Conservation (phyloP, 2,113 vertebrate species). For the Panthera tigris region DNA sequence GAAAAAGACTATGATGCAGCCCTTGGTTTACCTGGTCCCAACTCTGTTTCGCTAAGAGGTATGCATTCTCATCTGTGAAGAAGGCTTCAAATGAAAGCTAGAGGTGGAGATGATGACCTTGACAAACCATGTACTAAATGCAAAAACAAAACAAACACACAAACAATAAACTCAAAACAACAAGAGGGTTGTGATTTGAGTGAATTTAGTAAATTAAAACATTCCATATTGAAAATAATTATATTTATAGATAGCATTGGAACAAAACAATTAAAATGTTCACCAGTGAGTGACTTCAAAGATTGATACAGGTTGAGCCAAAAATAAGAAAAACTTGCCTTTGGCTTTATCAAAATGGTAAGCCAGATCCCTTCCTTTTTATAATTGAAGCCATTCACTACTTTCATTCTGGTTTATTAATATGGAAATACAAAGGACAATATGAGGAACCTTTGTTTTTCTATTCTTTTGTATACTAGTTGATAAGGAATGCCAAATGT, state of each 20-base stretch:
- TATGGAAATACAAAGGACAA: conserved; percentile 86
- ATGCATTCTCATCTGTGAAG: conserved; percentile 83
- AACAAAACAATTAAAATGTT: conserved; percentile 96
- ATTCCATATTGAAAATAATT: conserved; percentile 72
- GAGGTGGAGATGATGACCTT: background rate
- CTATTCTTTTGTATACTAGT: conserved; percentile 90
- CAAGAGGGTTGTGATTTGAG: conserved; percentile 31
- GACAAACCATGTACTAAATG: conserved; percentile 82
- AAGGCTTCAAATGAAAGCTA: conserved; percentile 35
- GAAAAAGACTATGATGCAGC: conserved; percentile 84
- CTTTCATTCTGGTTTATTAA: conserved; percentile 77
- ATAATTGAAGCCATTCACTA: conserved; percentile 95
- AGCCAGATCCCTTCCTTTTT: conserved; percentile 91
- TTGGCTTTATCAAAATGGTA: conserved; percentile 92
- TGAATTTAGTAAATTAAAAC: conserved; percentile 48
- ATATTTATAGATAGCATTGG: conserved; percentile 94
- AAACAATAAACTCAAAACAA: conserved; percentile 51
- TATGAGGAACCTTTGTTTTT: conserved; percentile 94
- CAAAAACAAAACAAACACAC: conserved; percentile 73
- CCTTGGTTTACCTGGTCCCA: conserved; percentile 89
- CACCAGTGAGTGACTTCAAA: conserved; percentile 92
- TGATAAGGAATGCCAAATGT: conserved; percentile 90
- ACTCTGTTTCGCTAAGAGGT: conserved; percentile 87
- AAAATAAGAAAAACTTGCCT: conserved; percentile 91
- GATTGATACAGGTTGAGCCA: conserved; percentile 88